Percentiles rank a stretch among this genome's conserved stretches.
These are phyloP conservation scores for Mormoops blainvillei DNA, from an alignment of 2,113 vertebrate species.

Conservation along the genomic window DNA sequence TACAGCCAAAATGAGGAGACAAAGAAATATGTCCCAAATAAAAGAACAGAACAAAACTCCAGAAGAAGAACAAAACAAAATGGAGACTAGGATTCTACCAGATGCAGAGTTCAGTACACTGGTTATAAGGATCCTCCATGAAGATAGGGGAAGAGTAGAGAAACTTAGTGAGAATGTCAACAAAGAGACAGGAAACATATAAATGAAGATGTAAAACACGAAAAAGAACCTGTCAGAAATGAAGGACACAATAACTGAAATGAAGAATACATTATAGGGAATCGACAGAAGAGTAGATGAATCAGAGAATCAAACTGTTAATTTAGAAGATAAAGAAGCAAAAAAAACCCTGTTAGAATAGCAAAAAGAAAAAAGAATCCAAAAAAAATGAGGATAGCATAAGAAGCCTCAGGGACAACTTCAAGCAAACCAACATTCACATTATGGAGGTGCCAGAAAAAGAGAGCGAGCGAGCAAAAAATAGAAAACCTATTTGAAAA, in stretches of 20 bases:
- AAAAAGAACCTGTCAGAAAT: not conserved
- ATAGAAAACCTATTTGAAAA: not conserved
- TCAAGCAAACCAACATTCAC: not conserved
- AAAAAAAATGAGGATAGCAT: not conserved
- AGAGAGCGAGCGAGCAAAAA: not conserved
- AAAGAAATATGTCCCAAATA: not conserved
- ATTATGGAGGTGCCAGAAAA: not conserved
- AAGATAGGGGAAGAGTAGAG: not conserved
- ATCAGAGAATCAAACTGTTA: not conserved
- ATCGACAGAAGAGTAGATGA: not conserved
- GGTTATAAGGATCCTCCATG: not conserved
- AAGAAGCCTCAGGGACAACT: not conserved
- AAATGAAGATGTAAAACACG: not conserved
- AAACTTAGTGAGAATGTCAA: not conserved
- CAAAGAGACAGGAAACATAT: not conserved
- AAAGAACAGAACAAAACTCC: not conserved
- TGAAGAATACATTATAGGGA: not conserved
- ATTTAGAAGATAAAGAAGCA: not conserved
- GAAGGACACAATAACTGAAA: not conserved
- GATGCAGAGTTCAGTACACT: not conserved
- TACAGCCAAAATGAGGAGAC: not conserved
- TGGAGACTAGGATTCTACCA: not conserved
- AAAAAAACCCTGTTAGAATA: not conserved
- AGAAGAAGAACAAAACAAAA: not conserved
- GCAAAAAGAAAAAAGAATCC: not conserved